These are phyloP conservation scores for Ellobium chinense DNA, from an alignment of 2,888 invertebrate species.

Conservation along the genomic window DNA sequence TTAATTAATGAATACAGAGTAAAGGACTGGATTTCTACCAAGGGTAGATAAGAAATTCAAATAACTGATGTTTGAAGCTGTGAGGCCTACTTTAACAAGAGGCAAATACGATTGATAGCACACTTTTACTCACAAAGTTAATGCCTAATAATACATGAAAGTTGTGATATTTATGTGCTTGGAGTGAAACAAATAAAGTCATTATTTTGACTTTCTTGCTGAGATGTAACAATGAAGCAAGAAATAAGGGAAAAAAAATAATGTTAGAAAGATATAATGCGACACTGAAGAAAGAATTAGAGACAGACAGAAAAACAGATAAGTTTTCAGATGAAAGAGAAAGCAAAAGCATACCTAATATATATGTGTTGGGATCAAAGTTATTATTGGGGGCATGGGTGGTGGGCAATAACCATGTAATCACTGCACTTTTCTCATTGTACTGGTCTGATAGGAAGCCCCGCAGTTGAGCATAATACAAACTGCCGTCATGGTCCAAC, in stretches of 20 bases:
- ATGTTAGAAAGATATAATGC: background rate
- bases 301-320: background rate
- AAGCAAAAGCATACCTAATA: slow-evolving; percentile 84
- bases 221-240: no score
- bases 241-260: background rate
- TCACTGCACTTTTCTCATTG: slow-evolving; percentile 93
- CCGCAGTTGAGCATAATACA: slow-evolving; percentile 93
- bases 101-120: no score
- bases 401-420: slow-evolving; percentile 95
- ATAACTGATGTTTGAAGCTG: no score
- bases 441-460: slow-evolving; percentile 95
- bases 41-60: no score
- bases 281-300: background rate
- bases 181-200: no score
- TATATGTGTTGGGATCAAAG: slow-evolving; percentile 93
- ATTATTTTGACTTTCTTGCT: no score
- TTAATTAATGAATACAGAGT: no score
- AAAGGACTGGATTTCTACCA: no score
- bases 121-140: no score
- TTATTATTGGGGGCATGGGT: slow-evolving; percentile 87
- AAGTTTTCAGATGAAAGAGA: background rate
- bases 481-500: slow-evolving; percentile 83
- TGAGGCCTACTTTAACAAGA: no score
- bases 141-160: no score
- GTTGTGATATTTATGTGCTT: no score